Percentiles rank a stretch among this genome's conserved stretches.
These are phyloP conservation scores for Hassar affinis DNA, from an alignment of 2,113 vertebrate species.

Conservation along the genomic window DNA sequence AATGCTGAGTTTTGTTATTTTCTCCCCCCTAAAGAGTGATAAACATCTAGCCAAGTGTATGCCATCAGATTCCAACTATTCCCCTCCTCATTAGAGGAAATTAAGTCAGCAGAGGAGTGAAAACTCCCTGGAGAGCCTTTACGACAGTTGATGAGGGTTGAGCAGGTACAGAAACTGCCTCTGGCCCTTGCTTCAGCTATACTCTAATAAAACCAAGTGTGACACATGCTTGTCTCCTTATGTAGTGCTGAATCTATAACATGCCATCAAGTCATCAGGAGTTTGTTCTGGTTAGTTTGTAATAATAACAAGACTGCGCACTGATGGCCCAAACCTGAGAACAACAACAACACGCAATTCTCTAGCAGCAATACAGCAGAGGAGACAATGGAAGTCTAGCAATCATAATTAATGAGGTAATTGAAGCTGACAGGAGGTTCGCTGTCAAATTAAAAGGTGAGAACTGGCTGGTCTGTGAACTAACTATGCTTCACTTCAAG, in stretches of 20 bases:
- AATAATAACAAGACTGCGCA: constrained; percentile 41
- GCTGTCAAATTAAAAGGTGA: constrained; percentile 77
- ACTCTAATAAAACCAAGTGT: constrained; percentile 37
- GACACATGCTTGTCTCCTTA: constrained; percentile 31
- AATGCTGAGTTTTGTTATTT: not conserved
- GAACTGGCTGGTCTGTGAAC: constrained; percentile 68
- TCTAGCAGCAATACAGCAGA: not conserved
- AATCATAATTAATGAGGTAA: constrained; percentile 47
- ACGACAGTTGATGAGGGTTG: constrained; percentile 43
- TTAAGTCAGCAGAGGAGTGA: constrained; percentile 47
- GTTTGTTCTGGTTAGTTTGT: constrained; percentile 40
- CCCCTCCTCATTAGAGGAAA: constrained; percentile 45
- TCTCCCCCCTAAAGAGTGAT: not conserved
- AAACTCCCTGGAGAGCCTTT: constrained; percentile 53
- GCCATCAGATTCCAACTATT: constrained; percentile 24
- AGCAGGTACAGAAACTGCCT: constrained; percentile 46
- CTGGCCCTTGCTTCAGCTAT: constrained; percentile 19
- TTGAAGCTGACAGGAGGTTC: constrained; percentile 69
- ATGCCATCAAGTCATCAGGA: constrained; percentile 26
- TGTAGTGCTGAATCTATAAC: constrained; percentile 38
- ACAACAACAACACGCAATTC: not conserved
- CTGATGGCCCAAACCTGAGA: not conserved
- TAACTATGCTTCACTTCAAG: constrained; percentile 73
- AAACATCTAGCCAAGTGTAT: constrained; percentile 21
- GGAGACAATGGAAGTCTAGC: constrained; percentile 23